Percentiles rank a stretch among this genome's conserved stretches.
Conservation (phyloP, 2,797 vertebrate genomes). For the Peromyscus nudipes region DNA sequence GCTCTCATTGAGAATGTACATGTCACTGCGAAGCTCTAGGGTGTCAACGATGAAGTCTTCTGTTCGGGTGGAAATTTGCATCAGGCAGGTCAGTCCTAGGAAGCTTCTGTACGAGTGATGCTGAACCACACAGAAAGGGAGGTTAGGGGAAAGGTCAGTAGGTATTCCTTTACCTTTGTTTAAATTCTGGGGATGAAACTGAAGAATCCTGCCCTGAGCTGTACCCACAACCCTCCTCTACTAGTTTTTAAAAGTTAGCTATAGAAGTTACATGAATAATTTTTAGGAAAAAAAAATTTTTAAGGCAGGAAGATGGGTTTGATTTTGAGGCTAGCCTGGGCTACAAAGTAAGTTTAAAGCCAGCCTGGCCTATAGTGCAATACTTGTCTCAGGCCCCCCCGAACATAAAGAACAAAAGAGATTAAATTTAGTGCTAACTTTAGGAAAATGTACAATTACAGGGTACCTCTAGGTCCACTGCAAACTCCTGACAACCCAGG, state of each 20-base stretch:
- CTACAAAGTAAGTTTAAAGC: neutral
- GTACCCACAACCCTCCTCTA: neutral
- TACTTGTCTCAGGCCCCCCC: neutral
- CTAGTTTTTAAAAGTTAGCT: neutral
- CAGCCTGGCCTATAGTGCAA: neutral
- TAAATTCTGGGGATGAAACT: neutral
- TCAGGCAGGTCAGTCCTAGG: conserved; percentile 95
- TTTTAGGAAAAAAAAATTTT: neutral
- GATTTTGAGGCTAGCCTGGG: neutral
- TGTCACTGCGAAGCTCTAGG: conserved; percentile 94
- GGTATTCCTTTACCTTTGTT: neutral
- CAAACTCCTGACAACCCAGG: conserved; percentile 92
- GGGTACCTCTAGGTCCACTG: conserved; percentile 96
- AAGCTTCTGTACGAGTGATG: conserved; percentile 99
- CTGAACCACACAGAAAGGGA: conserved; percentile 82
- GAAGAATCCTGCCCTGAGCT: neutral
- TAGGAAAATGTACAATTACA: neutral
- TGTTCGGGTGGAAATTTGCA: conserved; percentile 97
- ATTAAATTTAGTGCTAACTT: conserved; percentile 1
- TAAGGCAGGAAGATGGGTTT: neutral
- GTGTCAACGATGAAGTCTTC: conserved; percentile 97
- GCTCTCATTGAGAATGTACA: conserved; percentile 96
- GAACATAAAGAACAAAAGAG: neutral
- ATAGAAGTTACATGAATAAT: neutral
- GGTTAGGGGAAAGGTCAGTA: fast-evolving